phyloP scores from a whole-genome alignment of 1,140 invertebrate species.

The Pissodes strobi region DNA sequence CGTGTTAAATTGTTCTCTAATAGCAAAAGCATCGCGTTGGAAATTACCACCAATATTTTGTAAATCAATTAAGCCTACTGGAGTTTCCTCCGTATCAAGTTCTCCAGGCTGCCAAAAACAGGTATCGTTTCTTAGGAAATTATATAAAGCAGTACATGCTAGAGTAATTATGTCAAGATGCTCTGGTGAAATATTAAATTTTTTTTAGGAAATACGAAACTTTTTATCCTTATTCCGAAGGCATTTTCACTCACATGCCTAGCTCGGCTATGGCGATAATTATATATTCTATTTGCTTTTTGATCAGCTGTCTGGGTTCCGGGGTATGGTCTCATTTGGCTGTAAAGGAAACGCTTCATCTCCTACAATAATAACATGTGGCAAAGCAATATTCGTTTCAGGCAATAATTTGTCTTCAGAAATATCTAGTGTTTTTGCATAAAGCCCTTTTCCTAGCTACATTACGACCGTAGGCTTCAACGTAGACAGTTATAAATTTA shows the following conservation, averaged over 20 bases:
- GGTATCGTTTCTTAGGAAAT: too few species aligned
- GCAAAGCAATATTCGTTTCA: slow-evolving; percentile 19
- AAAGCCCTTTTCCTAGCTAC: slow-evolving; percentile 19
- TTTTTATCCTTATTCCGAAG: too few species aligned
- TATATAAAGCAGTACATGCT: too few species aligned
- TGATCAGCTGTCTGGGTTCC: slow-evolving; percentile 2
- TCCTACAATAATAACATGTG: slow-evolving; percentile 39
- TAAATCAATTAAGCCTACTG: too few species aligned
- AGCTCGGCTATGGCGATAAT: too few species aligned
- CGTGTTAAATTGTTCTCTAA: too few species aligned
- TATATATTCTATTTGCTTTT: slow-evolving; percentile 54
- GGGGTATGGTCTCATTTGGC: slow-evolving; percentile 15
- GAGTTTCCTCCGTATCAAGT: too few species aligned
- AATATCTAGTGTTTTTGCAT: slow-evolving; percentile 8
- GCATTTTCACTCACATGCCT: too few species aligned
- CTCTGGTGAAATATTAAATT: too few species aligned
- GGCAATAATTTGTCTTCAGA: slow-evolving; percentile 13
- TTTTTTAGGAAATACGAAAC: too few species aligned
- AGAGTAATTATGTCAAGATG: too few species aligned
- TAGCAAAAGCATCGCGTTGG: background rate
- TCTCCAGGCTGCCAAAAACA: too few species aligned
- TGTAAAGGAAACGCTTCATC: slow-evolving; percentile 35
- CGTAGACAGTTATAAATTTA: slow-evolving; percentile 56
- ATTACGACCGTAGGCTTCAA: slow-evolving; percentile 55
- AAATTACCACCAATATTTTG: slow-evolving; percentile 12